Conservation (phyloP, 1,140 invertebrate genomes). For the Eupristina koningsbergeri region DNA sequence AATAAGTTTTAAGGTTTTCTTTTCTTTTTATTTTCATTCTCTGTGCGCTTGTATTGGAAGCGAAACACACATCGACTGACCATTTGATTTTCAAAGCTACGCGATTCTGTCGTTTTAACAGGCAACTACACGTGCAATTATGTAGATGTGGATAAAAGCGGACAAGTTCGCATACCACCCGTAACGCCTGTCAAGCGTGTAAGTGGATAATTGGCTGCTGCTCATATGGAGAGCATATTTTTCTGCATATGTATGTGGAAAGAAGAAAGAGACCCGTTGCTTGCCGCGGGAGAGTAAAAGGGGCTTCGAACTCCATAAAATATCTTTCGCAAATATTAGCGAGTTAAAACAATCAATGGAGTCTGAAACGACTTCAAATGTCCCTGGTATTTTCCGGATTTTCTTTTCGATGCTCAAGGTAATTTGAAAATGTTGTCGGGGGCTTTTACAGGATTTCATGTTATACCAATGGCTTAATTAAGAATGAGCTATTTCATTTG, state of each 20-base stretch:
- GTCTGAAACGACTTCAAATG: not conserved
- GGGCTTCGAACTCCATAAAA: not conserved
- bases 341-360: not conserved
- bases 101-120: not conserved
- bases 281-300: not conserved
- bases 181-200: conserved; percentile 36
- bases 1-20: conserved; percentile 2
- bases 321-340: not conserved
- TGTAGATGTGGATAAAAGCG: too few relatives aligned
- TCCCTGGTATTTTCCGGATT: not conserved
- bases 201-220: conserved; percentile 53
- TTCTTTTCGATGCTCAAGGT: not conserved
- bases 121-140: not conserved
- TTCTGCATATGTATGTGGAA: not conserved
- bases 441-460: too few relatives aligned
- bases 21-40: not conserved
- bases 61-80: not conserved
- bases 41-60: not conserved
- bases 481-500: too few relatives aligned
- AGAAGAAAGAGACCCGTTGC: not conserved
- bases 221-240: conserved; percentile 28
- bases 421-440: too few relatives aligned
- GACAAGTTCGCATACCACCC: not conserved
- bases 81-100: not conserved
- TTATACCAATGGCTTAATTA: too few relatives aligned